Conservation (phyloP, 1,140 invertebrate species). For the Cydia fagiglandana region DNA sequence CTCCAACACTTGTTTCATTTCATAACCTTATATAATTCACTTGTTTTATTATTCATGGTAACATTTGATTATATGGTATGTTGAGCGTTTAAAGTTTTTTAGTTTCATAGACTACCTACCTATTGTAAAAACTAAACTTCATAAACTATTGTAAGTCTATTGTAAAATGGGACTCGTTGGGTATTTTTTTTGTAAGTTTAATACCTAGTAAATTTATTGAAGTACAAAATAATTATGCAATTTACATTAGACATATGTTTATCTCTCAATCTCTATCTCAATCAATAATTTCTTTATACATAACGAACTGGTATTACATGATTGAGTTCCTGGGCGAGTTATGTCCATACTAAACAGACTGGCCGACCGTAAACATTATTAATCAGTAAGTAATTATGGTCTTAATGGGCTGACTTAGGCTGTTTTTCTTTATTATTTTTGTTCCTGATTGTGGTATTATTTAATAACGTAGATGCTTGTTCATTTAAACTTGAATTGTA, state of each 20-base stretch:
- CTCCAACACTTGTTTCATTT: conserved; percentile 1
- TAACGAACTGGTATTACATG: conserved; percentile 10
- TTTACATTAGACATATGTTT: not conserved
- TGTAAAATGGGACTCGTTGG: not conserved
- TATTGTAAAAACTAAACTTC: too few species aligned
- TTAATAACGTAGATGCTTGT: not conserved
- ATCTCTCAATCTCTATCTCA: conserved; percentile 3
- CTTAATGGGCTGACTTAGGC: not conserved
- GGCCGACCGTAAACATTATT: not conserved
- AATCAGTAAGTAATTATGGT: not conserved
- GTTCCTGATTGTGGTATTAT: not conserved
- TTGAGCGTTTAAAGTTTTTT: conserved; percentile 8
- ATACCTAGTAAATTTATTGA: not conserved
- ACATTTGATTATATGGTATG: not conserved
- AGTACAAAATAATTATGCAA: not conserved
- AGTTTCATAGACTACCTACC: not conserved
- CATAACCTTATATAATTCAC: not conserved
- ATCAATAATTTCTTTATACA: conserved; percentile 13
- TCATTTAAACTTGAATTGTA: not conserved
- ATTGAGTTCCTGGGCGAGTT: not conserved
- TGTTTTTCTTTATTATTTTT: not conserved
- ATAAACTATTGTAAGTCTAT: too few species aligned
- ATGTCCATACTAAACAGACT: not conserved
- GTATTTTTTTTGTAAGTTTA: not conserved
- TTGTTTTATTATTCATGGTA: conserved; percentile 9